Evolutionary conservation across 2,797 vertebrate species (phyloP).

Genomic region (Kryptopterus vitreolus): DNA sequence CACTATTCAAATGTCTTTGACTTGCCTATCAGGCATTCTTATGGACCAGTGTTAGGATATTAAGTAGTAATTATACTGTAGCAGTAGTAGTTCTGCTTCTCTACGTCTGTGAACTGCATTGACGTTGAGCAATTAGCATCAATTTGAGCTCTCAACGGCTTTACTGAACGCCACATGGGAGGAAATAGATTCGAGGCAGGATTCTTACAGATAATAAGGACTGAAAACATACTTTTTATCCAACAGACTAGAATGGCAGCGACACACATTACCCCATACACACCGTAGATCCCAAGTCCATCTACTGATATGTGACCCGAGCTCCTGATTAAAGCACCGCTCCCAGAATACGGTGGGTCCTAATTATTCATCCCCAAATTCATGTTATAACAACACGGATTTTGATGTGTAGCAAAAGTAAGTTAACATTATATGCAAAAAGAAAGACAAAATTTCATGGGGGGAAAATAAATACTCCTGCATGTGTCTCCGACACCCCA

Average conservation of each 20-base stretch:
- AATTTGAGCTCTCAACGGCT: not conserved
- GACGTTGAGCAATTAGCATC: not conserved
- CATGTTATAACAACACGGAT: too few species aligned
- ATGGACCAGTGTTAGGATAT: not conserved
- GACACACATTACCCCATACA: not conserved
- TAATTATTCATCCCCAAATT: too few species aligned
- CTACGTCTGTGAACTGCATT: slow-evolving; percentile 14
- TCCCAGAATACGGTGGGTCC: too few species aligned
- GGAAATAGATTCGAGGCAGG: not conserved
- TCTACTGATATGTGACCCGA: not conserved
- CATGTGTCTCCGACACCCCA: too few species aligned
- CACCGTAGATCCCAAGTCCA: not conserved
- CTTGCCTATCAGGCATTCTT: slow-evolving; percentile 6
- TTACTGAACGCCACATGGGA: not conserved
- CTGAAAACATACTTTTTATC: not conserved
- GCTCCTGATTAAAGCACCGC: not conserved
- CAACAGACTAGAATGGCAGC: not conserved
- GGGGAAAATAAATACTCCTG: too few species aligned
- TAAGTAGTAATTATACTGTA: slow-evolving; percentile 39
- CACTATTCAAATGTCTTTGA: slow-evolving; percentile 17
- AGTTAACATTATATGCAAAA: too few species aligned
- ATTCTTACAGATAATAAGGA: not conserved
- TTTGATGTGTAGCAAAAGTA: too few species aligned
- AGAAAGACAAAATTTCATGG: too few species aligned
- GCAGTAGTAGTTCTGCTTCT: too few species aligned